Conservation (phyloP, 2,113 vertebrate species). For the Fukomys damarensis region DNA sequence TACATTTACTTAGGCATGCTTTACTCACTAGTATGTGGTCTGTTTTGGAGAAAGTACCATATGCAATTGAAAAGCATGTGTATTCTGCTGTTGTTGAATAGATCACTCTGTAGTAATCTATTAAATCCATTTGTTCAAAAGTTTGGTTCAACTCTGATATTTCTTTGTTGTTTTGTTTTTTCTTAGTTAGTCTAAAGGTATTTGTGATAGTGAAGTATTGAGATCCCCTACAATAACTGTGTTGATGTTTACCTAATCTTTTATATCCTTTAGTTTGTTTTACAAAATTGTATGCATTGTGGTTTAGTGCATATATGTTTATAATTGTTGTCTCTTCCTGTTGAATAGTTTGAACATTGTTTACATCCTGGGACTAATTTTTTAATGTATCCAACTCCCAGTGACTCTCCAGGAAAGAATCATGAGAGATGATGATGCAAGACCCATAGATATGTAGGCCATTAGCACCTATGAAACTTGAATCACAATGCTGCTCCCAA, state of each 20-base stretch:
- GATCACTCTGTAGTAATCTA: neutral
- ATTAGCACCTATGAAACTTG: neutral
- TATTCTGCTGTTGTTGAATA: neutral
- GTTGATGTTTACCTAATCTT: neutral
- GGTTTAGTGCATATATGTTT: neutral
- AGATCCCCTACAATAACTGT: neutral
- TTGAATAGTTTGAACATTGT: neutral
- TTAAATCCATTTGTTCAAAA: neutral
- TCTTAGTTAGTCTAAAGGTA: neutral
- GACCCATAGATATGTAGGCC: neutral
- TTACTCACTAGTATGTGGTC: neutral
- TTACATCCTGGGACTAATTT: neutral
- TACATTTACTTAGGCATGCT: neutral
- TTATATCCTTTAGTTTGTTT: neutral
- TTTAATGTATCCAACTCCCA: neutral
- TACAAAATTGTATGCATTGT: neutral
- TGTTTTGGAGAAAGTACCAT: neutral
- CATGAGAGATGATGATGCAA: neutral
- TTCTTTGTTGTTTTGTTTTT: neutral
- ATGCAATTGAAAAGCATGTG: neutral
- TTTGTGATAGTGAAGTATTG: neutral
- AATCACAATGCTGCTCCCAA: neutral
- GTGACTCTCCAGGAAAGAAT: neutral
- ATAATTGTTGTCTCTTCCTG: neutral
- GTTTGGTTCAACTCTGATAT: neutral